Conservation (phyloP, 2,888 invertebrate genomes). For the Philaethria dido region DNA sequence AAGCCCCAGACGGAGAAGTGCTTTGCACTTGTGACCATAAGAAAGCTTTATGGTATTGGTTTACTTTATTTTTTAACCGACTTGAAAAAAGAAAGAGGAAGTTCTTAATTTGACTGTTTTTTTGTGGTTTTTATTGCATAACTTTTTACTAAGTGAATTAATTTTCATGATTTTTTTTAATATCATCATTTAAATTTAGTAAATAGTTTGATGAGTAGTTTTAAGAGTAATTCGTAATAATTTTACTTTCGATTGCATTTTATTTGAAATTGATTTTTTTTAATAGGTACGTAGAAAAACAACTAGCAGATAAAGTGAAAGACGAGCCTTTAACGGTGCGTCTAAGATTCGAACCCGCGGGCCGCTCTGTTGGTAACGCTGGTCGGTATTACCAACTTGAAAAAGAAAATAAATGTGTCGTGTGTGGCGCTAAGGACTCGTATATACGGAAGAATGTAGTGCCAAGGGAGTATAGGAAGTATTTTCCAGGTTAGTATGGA, state of each 20-base stretch:
- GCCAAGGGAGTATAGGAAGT: conserved; percentile 91
- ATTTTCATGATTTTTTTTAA: no score
- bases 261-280: neutral
- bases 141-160: no score
- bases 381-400: conserved; percentile 89
- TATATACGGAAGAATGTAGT: conserved; percentile 92
- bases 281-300: conserved; percentile 81
- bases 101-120: no score
- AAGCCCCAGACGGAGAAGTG: conserved; percentile 90
- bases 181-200: no score
- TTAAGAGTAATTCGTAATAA: no score
- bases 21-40: conserved; percentile 89
- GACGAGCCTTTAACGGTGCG: conserved; percentile 86
- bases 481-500: conserved; percentile 85
- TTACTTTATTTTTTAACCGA: no score
- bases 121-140: no score
- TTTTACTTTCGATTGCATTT: no score
- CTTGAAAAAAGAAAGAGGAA: no score
- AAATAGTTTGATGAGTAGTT: no score
- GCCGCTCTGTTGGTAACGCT: conserved; percentile 87
- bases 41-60: conserved; percentile 88
- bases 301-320: conserved; percentile 69
- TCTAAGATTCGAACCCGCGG: conserved; percentile 90
- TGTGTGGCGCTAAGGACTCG: conserved; percentile 87
- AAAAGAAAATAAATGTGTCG: conserved; percentile 91